These are phyloP conservation scores for Aplysia californica DNA, from an alignment of 1,140 invertebrate species.

Conservation along the genomic window DNA sequence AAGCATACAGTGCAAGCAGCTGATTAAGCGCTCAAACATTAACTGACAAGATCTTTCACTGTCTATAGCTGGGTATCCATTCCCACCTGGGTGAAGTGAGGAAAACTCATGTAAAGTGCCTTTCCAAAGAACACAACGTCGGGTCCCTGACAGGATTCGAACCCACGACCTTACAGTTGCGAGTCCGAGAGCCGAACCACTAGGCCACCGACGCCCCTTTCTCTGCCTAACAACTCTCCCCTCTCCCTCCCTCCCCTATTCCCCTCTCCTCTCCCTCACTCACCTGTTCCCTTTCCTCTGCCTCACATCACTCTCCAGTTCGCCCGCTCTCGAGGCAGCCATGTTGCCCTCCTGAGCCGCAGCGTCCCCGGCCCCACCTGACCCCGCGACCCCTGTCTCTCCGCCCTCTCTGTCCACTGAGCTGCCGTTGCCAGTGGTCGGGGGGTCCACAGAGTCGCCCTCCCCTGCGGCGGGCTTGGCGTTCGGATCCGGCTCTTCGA, in stretches of 20 bases:
- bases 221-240: background rate
- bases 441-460: constrained; percentile 7
- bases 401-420: background rate
- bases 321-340: too few relatives aligned
- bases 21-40: too few relatives aligned
- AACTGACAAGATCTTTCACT: too few relatives aligned
- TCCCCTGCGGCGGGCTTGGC: constrained; percentile 8
- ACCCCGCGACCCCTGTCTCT: background rate
- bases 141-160: too few relatives aligned
- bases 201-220: background rate
- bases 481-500: constrained; percentile 17
- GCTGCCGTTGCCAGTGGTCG: background rate
- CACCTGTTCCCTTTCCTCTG: background rate
- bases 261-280: background rate
- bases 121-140: too few relatives aligned
- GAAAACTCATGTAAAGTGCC: too few relatives aligned
- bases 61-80: too few relatives aligned
- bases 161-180: too few relatives aligned
- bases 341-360: background rate
- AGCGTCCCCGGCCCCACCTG: background rate
- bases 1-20: too few relatives aligned
- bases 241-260: background rate
- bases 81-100: too few relatives aligned
- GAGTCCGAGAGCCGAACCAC: too few relatives aligned
- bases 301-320: too few relatives aligned